Conservation (phyloP, 2,797 vertebrate species). For the Syngnathus acus region DNA sequence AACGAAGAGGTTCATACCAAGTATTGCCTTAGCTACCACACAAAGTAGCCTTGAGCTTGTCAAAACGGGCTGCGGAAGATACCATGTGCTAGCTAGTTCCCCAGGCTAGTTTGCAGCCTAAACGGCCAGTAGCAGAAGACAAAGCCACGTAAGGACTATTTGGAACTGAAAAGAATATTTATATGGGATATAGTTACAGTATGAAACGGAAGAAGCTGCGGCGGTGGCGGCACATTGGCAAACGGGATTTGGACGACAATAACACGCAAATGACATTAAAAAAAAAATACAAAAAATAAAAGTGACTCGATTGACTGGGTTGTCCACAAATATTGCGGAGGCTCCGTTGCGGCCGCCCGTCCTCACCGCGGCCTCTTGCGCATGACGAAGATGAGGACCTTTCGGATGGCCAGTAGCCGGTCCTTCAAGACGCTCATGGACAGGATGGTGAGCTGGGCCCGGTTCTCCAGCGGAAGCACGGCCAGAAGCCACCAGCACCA, state of each 20-base stretch:
- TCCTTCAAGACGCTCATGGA: constrained; percentile 85
- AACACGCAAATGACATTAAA: not conserved
- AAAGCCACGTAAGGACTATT: too few relatives aligned
- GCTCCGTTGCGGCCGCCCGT: not conserved
- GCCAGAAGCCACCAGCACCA: constrained; percentile 94
- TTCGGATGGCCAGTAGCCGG: constrained; percentile 80
- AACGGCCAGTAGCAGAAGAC: too few relatives aligned
- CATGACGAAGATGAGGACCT: constrained; percentile 84
- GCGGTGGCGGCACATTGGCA: not conserved
- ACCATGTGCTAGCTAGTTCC: too few relatives aligned
- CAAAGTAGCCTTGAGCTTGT: not conserved
- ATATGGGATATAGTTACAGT: too few relatives aligned
- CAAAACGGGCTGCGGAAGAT: not conserved
- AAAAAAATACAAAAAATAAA: not conserved
- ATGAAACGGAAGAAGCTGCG: not conserved
- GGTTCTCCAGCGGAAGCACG: constrained; percentile 81
- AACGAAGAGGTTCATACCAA: not conserved
- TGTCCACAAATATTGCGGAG: not conserved
- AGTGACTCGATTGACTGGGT: not conserved
- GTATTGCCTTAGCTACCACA: not conserved
- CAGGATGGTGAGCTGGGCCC: constrained; percentile 86
- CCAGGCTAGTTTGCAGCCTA: too few relatives aligned
- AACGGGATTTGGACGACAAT: not conserved
- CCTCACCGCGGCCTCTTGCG: constrained; percentile 80
- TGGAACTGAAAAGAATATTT: too few relatives aligned